Percentiles rank a stretch among this genome's conserved stretches.
Evolutionary conservation across 2,113 vertebrate species (phyloP).

Genomic region (Paratilapia polleni): DNA sequence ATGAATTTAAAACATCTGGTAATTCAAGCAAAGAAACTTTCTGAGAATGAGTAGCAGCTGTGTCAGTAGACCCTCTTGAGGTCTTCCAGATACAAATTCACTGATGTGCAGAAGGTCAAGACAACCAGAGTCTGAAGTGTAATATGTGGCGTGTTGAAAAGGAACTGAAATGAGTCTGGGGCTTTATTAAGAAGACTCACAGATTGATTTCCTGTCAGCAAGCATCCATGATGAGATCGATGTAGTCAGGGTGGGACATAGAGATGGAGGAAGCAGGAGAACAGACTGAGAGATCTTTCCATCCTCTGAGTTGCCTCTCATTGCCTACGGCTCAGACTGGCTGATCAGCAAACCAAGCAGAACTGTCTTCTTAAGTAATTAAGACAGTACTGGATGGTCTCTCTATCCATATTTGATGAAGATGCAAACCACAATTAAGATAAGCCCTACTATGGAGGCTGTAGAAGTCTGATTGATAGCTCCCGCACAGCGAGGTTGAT

Average conservation of each 20-base stretch:
- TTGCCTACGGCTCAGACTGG: constrained; percentile 43
- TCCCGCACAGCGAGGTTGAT: constrained; percentile 50
- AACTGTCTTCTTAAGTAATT: constrained; percentile 73
- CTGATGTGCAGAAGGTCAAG: constrained; percentile 10
- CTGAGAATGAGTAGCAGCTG: constrained; percentile 12
- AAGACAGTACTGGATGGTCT: constrained; percentile 71
- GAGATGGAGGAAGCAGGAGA: constrained; percentile 53
- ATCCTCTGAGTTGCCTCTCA: constrained; percentile 39
- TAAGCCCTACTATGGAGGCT: constrained; percentile 25
- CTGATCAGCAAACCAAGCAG: constrained; percentile 36
- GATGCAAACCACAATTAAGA: constrained; percentile 70
- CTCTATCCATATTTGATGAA: constrained; percentile 81
- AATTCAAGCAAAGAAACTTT: constrained; percentile 15
- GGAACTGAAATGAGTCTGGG: constrained; percentile 61
- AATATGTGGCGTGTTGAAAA: constrained; percentile 19
- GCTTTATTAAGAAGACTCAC: constrained; percentile 79
- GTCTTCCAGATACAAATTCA: constrained; percentile 15
- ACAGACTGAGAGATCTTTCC: constrained; percentile 51
- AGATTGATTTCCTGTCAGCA: constrained; percentile 80
- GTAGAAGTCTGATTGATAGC: constrained; percentile 63
- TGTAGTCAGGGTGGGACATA: constrained; percentile 55
- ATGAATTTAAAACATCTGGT: not conserved
- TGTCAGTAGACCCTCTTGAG: not conserved
- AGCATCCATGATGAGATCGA: constrained; percentile 72
- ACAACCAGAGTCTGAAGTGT: constrained; percentile 15